Conservation (phyloP, 2,113 vertebrate species). For the Fulmarus glacialis region DNA sequence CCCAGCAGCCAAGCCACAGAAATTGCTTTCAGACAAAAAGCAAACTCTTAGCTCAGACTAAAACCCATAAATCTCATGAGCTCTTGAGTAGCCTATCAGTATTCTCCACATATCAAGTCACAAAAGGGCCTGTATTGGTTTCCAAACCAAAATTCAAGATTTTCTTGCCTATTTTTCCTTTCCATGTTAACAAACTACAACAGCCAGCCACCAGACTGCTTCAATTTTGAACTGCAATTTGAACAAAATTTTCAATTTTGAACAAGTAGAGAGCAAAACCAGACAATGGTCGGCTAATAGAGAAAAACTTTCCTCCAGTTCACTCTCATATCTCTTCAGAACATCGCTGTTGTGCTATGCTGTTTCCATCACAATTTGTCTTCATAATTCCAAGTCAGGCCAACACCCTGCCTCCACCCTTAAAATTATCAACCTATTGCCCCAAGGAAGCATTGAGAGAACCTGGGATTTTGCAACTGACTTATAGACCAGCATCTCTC, state of each 20-base stretch:
- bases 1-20: not conserved
- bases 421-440: not conserved
- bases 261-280: not conserved
- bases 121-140: not conserved
- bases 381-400: not conserved
- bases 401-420: not conserved
- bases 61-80: not conserved
- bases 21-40: not conserved
- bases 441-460: not conserved
- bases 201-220: not conserved
- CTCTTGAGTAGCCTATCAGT: not conserved
- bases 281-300: not conserved
- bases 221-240: not conserved
- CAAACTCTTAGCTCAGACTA: not conserved
- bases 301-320: not conserved
- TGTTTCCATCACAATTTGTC: not conserved
- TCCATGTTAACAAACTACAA: not conserved
- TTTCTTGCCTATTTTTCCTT: not conserved
- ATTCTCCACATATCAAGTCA: not conserved
- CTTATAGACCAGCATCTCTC: not conserved
- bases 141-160: not conserved
- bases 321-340: not conserved
- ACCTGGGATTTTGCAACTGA: not conserved
- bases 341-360: not conserved
- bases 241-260: too few relatives aligned